These are phyloP conservation scores for Cryptoleucopteryx plumbea DNA, from an alignment of 2,113 vertebrate species.

Conservation along the genomic window DNA sequence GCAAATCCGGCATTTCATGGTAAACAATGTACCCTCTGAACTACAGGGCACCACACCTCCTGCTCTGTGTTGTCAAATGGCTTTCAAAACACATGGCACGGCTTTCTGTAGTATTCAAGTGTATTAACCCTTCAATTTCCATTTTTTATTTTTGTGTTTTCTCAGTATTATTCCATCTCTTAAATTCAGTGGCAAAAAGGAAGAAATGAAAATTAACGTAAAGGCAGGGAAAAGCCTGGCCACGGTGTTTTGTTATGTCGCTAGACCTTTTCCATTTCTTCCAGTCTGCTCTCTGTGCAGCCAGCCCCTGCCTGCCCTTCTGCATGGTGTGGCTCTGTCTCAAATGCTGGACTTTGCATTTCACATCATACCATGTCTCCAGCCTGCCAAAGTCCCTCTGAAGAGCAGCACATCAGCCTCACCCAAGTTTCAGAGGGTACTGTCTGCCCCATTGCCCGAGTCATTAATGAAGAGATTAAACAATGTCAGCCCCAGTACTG, in stretches of 20 bases:
- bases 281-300: neutral
- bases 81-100: constrained; percentile 45
- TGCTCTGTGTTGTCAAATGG: constrained; percentile 41
- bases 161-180: neutral
- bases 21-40: constrained; percentile 69
- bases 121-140: neutral
- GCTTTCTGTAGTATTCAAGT: constrained; percentile 4
- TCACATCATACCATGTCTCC: neutral
- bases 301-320: neutral
- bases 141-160: neutral
- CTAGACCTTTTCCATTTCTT: neutral
- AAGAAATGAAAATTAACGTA: neutral
- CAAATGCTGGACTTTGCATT: neutral
- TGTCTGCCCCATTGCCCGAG: neutral
- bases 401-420: neutral
- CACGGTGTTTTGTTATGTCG: accelerated
- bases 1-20: constrained; percentile 70
- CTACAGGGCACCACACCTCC: constrained; percentile 51
- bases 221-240: neutral
- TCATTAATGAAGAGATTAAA: neutral
- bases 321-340: neutral
- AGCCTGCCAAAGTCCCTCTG: neutral
- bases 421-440: neutral
- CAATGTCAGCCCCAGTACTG: neutral
- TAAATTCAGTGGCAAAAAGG: neutral